These are phyloP conservation scores for Macrotus californicus DNA, from an alignment of 2,113 vertebrate species.

Conservation along the genomic window DNA sequence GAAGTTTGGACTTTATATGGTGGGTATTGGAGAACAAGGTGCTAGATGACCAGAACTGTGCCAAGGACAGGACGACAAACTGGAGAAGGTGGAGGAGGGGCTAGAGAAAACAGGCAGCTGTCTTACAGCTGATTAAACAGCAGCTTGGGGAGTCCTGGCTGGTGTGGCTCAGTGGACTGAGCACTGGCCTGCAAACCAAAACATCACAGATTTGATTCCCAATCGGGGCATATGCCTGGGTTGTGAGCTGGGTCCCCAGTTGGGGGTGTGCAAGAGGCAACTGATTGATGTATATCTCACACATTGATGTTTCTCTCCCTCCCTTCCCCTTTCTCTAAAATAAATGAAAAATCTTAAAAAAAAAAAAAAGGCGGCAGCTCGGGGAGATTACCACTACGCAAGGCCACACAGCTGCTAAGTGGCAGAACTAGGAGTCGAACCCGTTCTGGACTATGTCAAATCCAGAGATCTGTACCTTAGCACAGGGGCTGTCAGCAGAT, in stretches of 20 bases:
- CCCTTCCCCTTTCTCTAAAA: too few relatives aligned
- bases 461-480: not conserved
- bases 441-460: not conserved
- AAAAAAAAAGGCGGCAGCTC: not conserved
- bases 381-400: not conserved
- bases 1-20: not conserved
- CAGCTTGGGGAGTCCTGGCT: not conserved
- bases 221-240: too few relatives aligned
- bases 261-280: too few relatives aligned
- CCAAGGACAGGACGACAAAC: not conserved
- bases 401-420: not conserved
- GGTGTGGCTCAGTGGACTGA: too few relatives aligned
- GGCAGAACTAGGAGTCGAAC: too few relatives aligned
- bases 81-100: not conserved
- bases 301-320: too few relatives aligned
- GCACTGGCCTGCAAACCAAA: too few relatives aligned
- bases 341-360: too few relatives aligned
- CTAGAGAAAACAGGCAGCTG: not conserved
- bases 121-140: not conserved
- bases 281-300: too few relatives aligned
- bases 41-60: not conserved
- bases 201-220: too few relatives aligned
- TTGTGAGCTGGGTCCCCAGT: too few relatives aligned
- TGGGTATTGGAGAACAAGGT: not conserved
- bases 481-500: not conserved